phyloP scores from a whole-genome alignment of 2,888 invertebrate species.

The Monochamus alternatus region DNA sequence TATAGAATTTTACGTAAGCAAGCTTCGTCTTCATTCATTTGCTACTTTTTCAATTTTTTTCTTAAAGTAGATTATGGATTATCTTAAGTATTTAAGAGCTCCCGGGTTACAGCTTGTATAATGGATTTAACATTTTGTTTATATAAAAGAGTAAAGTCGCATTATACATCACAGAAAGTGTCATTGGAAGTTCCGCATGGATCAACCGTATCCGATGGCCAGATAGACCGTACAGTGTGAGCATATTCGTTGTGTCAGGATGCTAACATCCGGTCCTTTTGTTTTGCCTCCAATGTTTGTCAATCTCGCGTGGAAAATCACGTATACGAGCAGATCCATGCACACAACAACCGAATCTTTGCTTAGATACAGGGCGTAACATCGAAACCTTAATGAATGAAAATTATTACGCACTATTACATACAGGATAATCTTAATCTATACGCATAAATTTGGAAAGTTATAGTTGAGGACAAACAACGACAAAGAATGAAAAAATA shows the following conservation, averaged over 20 bases:
- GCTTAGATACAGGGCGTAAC: slow-evolving; percentile 5
- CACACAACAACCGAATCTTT: slow-evolving; percentile 13
- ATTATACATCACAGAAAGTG: slow-evolving; percentile 54
- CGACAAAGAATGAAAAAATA: too few relatives aligned
- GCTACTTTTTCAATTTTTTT: too few relatives aligned
- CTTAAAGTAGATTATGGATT: too few relatives aligned
- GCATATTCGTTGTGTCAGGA: slow-evolving; percentile 55
- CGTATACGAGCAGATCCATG: background rate
- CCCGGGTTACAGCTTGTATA: background rate
- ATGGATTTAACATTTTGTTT: background rate
- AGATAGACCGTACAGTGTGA: slow-evolving; percentile 57
- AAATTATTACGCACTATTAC: too few relatives aligned
- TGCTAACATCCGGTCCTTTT: slow-evolving; percentile 61
- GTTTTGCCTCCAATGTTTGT: slow-evolving; percentile 40
- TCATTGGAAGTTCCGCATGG: slow-evolving; percentile 64
- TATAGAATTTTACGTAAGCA: too few relatives aligned
- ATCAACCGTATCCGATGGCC: slow-evolving; percentile 62
- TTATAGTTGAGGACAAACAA: too few relatives aligned
- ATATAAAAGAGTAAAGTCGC: slow-evolving; percentile 1
- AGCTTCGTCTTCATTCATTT: too few relatives aligned
- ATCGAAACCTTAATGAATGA: too few relatives aligned
- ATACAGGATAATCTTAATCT: too few relatives aligned
- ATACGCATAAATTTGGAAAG: too few relatives aligned
- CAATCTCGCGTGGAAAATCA: slow-evolving; percentile 25
- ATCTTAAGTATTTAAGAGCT: too few relatives aligned